These are phyloP conservation scores for Vulpes vulpes DNA, from an alignment of 2,113 vertebrate species.

Conservation along the genomic window DNA sequence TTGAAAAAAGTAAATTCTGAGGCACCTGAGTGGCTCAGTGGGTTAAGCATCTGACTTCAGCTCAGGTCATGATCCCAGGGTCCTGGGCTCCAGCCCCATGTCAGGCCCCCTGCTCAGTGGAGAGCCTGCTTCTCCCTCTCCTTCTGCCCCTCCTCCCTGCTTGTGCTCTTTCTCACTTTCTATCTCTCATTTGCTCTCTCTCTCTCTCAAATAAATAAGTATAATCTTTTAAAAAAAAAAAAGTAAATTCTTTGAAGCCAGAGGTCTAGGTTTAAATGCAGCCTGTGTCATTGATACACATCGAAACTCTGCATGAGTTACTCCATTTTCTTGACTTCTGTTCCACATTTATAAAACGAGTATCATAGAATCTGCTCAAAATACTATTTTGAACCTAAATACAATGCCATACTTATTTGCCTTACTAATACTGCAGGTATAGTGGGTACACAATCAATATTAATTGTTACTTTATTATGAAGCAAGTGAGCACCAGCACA, in stretches of 20 bases:
- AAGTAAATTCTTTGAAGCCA: constrained; percentile 42
- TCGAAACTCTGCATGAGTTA: constrained; percentile 68
- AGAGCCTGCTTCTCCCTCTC: too few relatives aligned
- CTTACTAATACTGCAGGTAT: constrained; percentile 8
- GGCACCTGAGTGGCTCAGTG: too few relatives aligned
- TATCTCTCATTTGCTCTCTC: too few relatives aligned
- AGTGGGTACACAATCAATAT: neutral
- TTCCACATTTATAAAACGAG: constrained; percentile 63
- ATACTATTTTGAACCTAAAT: constrained; percentile 41
- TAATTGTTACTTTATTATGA: constrained; percentile 18
- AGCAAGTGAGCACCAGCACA: neutral
- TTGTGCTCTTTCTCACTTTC: too few relatives aligned
- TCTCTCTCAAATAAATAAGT: too few relatives aligned
- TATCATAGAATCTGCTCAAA: neutral
- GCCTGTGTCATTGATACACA: constrained; percentile 35
- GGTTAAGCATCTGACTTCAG: too few relatives aligned
- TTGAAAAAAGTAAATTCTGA: constrained; percentile 37
- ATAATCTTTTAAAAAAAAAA: too few relatives aligned
- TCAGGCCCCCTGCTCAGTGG: too few relatives aligned
- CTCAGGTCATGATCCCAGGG: too few relatives aligned
- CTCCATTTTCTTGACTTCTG: neutral
- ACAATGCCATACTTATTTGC: neutral
- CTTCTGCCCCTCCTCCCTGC: too few relatives aligned
- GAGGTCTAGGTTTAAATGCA: constrained; percentile 25
- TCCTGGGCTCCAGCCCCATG: too few relatives aligned